These are phyloP conservation scores for Orchesellides sinensis DNA, from an alignment of 2,888 invertebrate genomes.

Conservation along the genomic window DNA sequence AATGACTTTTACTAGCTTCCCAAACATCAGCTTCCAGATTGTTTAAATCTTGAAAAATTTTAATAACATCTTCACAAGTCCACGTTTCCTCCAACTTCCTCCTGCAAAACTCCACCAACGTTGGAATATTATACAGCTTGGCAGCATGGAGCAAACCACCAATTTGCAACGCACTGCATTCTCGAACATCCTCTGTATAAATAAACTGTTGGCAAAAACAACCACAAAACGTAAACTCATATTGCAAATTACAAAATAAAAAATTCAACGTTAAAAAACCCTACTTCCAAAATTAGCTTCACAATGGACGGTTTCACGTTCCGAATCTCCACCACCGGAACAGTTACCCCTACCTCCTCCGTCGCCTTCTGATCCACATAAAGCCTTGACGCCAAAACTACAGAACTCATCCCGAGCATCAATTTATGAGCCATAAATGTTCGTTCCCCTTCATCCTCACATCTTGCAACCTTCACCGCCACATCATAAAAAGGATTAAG, in stretches of 20 bases:
- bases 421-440: constrained; percentile 4
- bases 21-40: background rate
- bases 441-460: background rate
- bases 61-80: background rate
- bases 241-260: too few species aligned
- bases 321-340: background rate
- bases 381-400: background rate
- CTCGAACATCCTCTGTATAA: background rate
- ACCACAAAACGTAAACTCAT: background rate
- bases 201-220: background rate
- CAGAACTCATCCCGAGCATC: background rate
- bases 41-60: background rate
- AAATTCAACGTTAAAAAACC: background rate
- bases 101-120: background rate
- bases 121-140: background rate
- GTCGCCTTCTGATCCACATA: background rate
- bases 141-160: constrained; percentile 12
- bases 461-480: background rate
- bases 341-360: background rate
- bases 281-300: constrained; percentile 5
- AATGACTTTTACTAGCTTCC: background rate
- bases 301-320: background rate
- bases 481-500: background rate
- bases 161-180: background rate
- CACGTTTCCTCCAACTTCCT: background rate